Base-by-base conservation (phyloP, 2,888 invertebrate species). In the Empis stercorea region DNA sequence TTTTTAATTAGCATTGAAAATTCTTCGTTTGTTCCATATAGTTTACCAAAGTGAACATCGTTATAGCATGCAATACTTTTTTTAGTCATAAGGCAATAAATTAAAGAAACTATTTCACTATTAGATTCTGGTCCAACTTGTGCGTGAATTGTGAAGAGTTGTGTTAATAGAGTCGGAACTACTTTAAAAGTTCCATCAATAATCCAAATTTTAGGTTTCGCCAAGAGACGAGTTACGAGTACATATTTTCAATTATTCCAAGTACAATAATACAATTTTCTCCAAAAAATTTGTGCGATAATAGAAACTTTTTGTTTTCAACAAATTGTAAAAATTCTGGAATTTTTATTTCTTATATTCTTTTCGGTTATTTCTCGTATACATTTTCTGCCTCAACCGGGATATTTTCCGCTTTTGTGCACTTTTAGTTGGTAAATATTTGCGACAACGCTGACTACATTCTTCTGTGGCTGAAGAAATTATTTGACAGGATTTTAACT, bases 181-280 rank as follows among this genome's bases (percentile, higher is more conserved):
- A 44, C 44, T 36, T 44, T 44, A 34, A 44, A 34, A 6, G 44
- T 43, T 4, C 43, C 43, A 43, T 43, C 43, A 14, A 43, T 43
- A 2, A 30, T 43, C 30, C 43, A 43, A 11, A 43, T 15, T 5
- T 43, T 43, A n/a, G 43, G 32, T 30, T 30, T 43, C n/a, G 43
- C 14, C 43, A 44, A 37, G 13, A 44, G 36, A 20, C 17, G 44
- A n/a, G n/a, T n/a, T n/a, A n/a, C n/a, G n/a, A n/a, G n/a, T n/a
- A n/a, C n/a, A 44, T 44, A 14, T 44, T 44, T 20, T 44, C 44
- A 23, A 44, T 44, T 17, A 17, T 34, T 16, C 15, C 16, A 17
- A 34, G 16, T 10, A 44, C 10, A 14, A 34, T 34, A n/a, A 44
- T 23, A 2, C 40, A 27, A 9, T 9, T 7, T 27, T 27, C 23